Conservation (phyloP, 1,140 invertebrate genomes). For the Idris sp. region DNA sequence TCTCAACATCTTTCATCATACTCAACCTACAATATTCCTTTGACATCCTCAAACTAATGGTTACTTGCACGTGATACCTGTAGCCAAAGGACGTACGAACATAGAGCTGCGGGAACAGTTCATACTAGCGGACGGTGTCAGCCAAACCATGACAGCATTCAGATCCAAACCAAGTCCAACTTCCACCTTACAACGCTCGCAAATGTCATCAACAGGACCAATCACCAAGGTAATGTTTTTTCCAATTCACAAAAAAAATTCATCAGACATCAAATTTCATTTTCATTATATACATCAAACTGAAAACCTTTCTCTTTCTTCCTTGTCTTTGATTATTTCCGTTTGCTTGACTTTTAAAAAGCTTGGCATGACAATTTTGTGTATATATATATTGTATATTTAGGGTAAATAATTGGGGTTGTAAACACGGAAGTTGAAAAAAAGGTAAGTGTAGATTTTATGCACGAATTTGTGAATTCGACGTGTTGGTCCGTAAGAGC, state of each 20-base stretch:
- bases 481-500: constrained; percentile 36
- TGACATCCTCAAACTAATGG: constrained; percentile 70
- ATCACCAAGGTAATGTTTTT: constrained; percentile 94
- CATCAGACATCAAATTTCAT: no score
- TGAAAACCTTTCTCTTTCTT: no score
- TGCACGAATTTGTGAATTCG: constrained; percentile 42
- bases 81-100: constrained; percentile 98
- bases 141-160: constrained; percentile 98
- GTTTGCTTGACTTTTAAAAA: no score
- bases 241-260: constrained; percentile 40
- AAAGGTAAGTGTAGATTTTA: constrained; percentile 17
- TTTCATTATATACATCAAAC: no score
- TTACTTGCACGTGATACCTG: constrained; percentile 81
- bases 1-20: no score
- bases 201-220: constrained; percentile 86
- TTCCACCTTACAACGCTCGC: constrained; percentile 82
- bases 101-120: constrained; percentile 99
- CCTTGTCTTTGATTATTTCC: no score
- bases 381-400: no score
- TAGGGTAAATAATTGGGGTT: no score
- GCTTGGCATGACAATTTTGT: no score
- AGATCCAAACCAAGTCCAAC: constrained; percentile 90
- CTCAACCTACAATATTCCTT: no score
- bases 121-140: constrained; percentile 97
- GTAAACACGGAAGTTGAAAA: no score